phyloP scores from a whole-genome alignment of 2,797 vertebrate species.

The Myotis vivesi region DNA sequence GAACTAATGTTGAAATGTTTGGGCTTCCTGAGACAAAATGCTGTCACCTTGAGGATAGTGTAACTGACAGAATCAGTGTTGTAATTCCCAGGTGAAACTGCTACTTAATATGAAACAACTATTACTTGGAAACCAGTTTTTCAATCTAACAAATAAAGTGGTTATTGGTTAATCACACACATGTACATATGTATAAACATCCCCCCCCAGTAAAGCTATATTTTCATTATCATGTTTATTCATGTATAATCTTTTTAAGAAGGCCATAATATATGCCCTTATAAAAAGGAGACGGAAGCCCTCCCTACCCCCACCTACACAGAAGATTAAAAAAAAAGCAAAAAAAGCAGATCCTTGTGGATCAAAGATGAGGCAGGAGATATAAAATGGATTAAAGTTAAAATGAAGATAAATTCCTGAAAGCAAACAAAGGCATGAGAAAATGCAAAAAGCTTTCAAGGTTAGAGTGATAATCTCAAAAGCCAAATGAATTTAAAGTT shows the following conservation, averaged over 20 bases:
- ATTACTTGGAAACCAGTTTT: slow-evolving; percentile 44
- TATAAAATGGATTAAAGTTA: slow-evolving; percentile 72
- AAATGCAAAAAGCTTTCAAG: slow-evolving; percentile 74
- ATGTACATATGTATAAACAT: background rate
- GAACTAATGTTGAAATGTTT: slow-evolving; percentile 55
- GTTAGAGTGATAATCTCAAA: slow-evolving; percentile 71
- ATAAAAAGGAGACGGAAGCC: slow-evolving; percentile 20
- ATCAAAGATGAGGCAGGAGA: slow-evolving; percentile 72
- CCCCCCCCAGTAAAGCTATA: background rate
- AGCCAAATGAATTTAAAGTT: slow-evolving; percentile 73
- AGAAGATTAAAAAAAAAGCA: slow-evolving; percentile 36
- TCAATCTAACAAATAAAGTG: slow-evolving; percentile 36
- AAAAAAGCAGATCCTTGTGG: slow-evolving; percentile 58
- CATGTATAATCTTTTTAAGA: slow-evolving; percentile 10
- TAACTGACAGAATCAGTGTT: slow-evolving; percentile 15
- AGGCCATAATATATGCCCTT: slow-evolving; percentile 49
- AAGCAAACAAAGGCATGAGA: slow-evolving; percentile 75
- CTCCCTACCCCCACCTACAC: background rate
- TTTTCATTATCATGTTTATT: background rate
- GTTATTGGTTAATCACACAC: slow-evolving; percentile 25
- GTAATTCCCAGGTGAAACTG: background rate
- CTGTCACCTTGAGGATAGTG: slow-evolving; percentile 11
- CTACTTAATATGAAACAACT: slow-evolving; percentile 28
- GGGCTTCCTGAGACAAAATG: slow-evolving; percentile 40
- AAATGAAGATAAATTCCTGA: slow-evolving; percentile 78